phyloP scores from a whole-genome alignment of 2,797 vertebrate genomes.

The Melanogrammus aeglefinus region DNA sequence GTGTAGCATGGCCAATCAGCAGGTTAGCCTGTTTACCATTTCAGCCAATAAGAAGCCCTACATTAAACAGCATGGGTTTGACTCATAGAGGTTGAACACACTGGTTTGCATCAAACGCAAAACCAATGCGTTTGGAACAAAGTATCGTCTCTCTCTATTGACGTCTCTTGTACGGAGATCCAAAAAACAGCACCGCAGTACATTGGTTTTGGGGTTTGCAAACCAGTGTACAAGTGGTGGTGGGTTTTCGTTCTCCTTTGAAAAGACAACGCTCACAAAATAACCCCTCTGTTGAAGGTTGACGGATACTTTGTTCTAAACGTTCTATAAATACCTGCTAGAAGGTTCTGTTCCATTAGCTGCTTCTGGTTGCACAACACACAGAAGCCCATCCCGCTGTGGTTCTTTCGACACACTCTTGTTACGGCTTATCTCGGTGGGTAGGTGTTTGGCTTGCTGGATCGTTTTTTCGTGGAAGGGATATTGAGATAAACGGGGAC shows the following conservation, averaged over 20 bases:
- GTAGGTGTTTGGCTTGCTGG: neutral
- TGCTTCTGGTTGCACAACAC: neutral
- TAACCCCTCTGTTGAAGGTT: neutral
- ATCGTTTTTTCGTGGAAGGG: neutral
- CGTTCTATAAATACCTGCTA: too few relatives aligned
- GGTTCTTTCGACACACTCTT: neutral
- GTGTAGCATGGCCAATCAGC: too few relatives aligned
- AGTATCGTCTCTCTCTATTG: too few relatives aligned
- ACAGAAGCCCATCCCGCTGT: neutral
- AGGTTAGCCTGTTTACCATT: too few relatives aligned
- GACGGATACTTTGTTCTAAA: neutral
- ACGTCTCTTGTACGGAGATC: too few relatives aligned
- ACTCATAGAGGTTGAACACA: neutral
- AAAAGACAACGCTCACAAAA: neutral
- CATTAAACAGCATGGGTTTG: too few relatives aligned
- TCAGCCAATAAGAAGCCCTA: too few relatives aligned
- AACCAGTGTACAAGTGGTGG: neutral
- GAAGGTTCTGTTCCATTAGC: neutral
- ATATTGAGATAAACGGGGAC: neutral
- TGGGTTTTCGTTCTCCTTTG: neutral
- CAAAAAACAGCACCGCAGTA: too few relatives aligned
- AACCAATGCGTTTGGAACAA: too few relatives aligned
- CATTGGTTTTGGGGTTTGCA: too few relatives aligned
- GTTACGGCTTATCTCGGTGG: neutral
- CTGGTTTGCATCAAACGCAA: too few relatives aligned